Evolutionary conservation across 2,113 vertebrate genomes (phyloP).

Genomic region (Ascaphus truei): DNA sequence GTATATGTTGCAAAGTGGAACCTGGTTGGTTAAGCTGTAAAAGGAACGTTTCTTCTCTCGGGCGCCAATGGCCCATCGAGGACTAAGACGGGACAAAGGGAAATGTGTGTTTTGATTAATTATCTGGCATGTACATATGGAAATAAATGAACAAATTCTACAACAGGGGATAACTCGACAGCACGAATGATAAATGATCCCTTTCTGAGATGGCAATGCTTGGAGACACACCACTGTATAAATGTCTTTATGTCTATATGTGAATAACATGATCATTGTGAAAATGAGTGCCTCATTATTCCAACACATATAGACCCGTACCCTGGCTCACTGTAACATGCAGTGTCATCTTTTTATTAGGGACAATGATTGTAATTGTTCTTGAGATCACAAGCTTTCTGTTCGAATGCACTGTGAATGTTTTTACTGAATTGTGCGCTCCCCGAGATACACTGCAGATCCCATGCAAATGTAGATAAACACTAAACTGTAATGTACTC

Average conservation of each 20-base stretch:
- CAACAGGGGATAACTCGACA: conserved; percentile 64
- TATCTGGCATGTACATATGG: conserved; percentile 72
- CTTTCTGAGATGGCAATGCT: conserved; percentile 50
- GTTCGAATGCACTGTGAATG: not conserved
- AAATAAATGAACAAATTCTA: conserved; percentile 72
- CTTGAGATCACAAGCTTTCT: not conserved
- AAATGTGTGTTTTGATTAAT: conserved; percentile 69
- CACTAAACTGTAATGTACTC: not conserved
- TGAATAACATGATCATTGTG: conserved; percentile 4
- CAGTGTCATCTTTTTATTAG: not conserved
- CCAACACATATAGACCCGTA: no score
- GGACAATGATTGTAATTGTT: not conserved
- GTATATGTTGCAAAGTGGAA: no score
- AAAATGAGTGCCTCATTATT: conserved; percentile 14
- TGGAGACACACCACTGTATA: conserved; percentile 44
- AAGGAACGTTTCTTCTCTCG: not conserved
- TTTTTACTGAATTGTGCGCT: not conserved
- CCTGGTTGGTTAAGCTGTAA: not conserved
- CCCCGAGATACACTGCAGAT: not conserved
- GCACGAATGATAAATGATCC: conserved; percentile 69
- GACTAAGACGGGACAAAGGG: conserved; percentile 47
- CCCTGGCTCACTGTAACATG: not conserved
- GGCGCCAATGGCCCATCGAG: not conserved
- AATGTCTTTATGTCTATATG: conserved; percentile 7
- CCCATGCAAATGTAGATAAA: not conserved